Base-by-base conservation (phyloP, 2,113 vertebrate genomes). In the Eptesicus fuscus region DNA sequence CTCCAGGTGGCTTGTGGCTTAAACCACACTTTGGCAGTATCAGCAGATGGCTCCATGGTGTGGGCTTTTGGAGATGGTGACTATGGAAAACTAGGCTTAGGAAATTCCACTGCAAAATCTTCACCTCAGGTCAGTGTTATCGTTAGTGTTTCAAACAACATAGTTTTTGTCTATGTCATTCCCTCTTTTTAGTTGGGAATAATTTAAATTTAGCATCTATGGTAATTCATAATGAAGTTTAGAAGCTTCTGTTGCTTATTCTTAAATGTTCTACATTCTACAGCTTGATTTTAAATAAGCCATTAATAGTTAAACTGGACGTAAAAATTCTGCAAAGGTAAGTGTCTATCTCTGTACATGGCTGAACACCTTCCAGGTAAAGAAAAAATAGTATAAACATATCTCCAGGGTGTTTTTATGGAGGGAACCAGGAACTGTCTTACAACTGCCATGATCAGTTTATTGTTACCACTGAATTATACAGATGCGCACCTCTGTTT, bases 41-140 rank as follows among this genome's bases (percentile, higher is more conserved):
- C 99, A 69, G 92, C 98, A 30, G 99, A 99, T 94, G 99, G 99
- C 40, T 98, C 98, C n/a, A 97, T 99, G 98, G 99, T 99, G 32
- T 99, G 99, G 99, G 99, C 99, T 79, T 99, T 99, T 92, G 99
- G 99, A 93, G 99, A 99, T 77, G 99, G 99, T 73, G 99, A 99
- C 94, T 99, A 99, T 83, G 99, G 99, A 35, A 99, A 99, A 94
- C 98, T 99, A 83, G 99, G 99, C 44, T 94, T 99, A 90, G 99
- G 99, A 84, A 99, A 99, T 95, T 99, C 99, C 13, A 99, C 99
- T 42, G 99, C 99, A 12, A 99, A 99, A 88, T 99, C 99, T 32
- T 99, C 99, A 3, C 99, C 99, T 7, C 99, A 99, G 99, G 99
- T 99, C 40, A 95, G 98, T 96, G 70, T 86, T 93, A 7, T 3